Percentiles rank a stretch among this genome's conserved stretches.
Evolutionary conservation across 2,888 invertebrate species (phyloP).

Genomic region (Philaethria dido): DNA sequence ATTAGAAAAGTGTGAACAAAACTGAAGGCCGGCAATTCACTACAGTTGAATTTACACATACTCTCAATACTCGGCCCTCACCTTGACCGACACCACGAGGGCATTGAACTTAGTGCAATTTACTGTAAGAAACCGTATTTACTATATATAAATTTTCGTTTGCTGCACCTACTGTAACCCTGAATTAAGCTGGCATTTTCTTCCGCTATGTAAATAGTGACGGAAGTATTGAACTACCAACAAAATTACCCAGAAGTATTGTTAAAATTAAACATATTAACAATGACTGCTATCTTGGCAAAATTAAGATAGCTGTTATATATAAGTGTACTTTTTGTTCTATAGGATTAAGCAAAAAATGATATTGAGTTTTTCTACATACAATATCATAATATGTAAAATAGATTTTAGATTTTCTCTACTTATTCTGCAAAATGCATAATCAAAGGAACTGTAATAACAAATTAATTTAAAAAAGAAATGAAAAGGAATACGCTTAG

Average conservation of each 20-base stretch:
- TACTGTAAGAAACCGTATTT: background rate
- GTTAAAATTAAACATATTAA: background rate
- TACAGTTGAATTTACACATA: conserved; percentile 1
- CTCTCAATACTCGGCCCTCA: background rate
- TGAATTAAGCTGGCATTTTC: conserved; percentile 3
- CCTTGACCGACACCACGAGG: conserved; percentile 33
- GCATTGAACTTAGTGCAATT: conserved; percentile 23
- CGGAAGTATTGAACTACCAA: conserved; percentile 6
- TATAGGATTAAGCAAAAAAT: too few relatives aligned
- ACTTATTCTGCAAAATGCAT: too few relatives aligned
- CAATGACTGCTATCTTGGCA: background rate
- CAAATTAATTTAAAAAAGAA: too few relatives aligned
- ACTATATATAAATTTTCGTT: background rate
- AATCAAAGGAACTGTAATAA: too few relatives aligned
- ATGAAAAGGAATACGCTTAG: too few relatives aligned
- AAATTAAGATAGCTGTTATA: background rate
- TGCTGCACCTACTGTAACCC: conserved; percentile 1
- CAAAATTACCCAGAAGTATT: conserved; percentile 10
- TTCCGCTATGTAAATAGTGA: conserved; percentile 1
- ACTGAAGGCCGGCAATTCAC: conserved; percentile 6
- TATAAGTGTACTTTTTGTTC: too few relatives aligned
- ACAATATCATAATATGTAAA: too few relatives aligned
- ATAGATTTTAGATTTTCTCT: too few relatives aligned
- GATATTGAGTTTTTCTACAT: too few relatives aligned
- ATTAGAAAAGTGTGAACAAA: conserved; percentile 20